phyloP scores from a whole-genome alignment of 2,797 vertebrate genomes.

The Leptatherina wallacei region DNA sequence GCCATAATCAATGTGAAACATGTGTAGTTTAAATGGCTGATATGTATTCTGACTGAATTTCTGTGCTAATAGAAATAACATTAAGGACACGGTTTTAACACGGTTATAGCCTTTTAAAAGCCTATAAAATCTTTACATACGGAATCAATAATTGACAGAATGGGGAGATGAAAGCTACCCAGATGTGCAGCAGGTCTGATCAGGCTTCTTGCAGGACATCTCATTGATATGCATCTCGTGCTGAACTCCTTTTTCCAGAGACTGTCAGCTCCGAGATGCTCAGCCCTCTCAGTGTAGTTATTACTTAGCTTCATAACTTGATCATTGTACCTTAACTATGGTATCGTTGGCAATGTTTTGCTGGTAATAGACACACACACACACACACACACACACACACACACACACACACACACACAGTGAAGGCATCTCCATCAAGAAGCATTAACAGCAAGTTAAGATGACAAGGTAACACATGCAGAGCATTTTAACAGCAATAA shows the following conservation, averaged over 20 bases:
- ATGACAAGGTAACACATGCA: slow-evolving; percentile 35
- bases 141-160: slow-evolving; percentile 5
- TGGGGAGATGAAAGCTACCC: slow-evolving; percentile 2
- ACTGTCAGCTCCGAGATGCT: slow-evolving; percentile 34
- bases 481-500: slow-evolving; percentile 26
- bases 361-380: not conserved
- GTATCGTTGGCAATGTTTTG: slow-evolving; percentile 10
- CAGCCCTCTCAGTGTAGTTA: slow-evolving; percentile 15
- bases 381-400: not conserved
- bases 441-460: slow-evolving; percentile 23
- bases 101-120: not conserved
- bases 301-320: slow-evolving; percentile 29
- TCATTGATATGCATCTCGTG: slow-evolving; percentile 38
- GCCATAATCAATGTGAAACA: not conserved
- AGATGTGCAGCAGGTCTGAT: slow-evolving; percentile 23
- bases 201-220: slow-evolving; percentile 13
- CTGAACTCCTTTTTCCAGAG: slow-evolving; percentile 26
- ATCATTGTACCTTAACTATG: slow-evolving; percentile 6
- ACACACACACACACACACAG: not conserved
- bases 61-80: slow-evolving; percentile 15
- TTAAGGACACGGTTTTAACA: not conserved
- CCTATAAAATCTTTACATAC: not conserved
- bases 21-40: slow-evolving; percentile 1
- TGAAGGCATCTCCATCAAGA: slow-evolving; percentile 10
- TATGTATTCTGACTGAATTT: slow-evolving; percentile 1